These are phyloP conservation scores for Sardina pilchardus DNA, from an alignment of 2,113 vertebrate genomes.

Conservation along the genomic window DNA sequence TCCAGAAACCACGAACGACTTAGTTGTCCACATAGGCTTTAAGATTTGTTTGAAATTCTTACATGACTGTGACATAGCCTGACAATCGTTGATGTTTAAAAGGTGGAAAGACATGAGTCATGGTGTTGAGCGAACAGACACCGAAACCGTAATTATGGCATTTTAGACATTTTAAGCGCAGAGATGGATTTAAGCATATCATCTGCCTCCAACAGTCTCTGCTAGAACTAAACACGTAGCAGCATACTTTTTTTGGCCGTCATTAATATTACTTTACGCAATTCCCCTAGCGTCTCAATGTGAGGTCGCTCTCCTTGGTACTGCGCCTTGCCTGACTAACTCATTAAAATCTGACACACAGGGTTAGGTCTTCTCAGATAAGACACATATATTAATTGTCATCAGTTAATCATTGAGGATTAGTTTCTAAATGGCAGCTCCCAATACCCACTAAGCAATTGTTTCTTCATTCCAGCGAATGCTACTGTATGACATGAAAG, in stretches of 20 bases:
- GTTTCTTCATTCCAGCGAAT: neutral
- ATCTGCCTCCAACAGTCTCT: neutral
- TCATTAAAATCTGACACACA: neutral
- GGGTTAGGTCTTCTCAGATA: neutral
- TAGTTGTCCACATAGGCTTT: neutral
- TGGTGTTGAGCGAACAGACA: neutral
- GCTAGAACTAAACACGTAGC: neutral
- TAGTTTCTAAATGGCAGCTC: neutral
- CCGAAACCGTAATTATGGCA: neutral
- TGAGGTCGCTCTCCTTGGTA: neutral
- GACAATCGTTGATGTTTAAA: neutral
- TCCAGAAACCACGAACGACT: neutral
- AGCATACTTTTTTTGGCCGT: neutral
- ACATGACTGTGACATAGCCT: neutral
- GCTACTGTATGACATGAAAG: neutral
- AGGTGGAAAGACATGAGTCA: conserved; percentile 14
- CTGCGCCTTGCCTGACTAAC: neutral
- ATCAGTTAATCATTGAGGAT: neutral
- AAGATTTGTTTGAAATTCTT: neutral
- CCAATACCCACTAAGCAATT: neutral
- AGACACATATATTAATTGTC: neutral
- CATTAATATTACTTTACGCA: neutral
- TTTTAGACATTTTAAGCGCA: neutral
- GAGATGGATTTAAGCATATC: neutral
- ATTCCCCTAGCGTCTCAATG: neutral